Base-by-base conservation (phyloP, 1,140 invertebrate species). In the Magallana ariakensis region DNA sequence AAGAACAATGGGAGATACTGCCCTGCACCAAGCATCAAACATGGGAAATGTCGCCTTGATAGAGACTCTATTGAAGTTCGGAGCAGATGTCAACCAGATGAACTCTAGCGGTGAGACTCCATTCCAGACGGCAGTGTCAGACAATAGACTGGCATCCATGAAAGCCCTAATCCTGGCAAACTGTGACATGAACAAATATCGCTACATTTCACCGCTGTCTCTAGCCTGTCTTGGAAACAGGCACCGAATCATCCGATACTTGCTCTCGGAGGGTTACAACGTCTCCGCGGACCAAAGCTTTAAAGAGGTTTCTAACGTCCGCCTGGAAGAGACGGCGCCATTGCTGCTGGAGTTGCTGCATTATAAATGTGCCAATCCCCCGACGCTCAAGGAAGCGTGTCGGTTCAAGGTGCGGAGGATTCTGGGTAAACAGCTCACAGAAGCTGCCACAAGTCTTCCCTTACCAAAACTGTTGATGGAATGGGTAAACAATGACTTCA, bases 221-320 rank as follows among this genome's bases (percentile, higher is more conserved):
- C 22, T 87, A 0, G 88, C 88, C 11, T 90, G 90, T 83, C 57
- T 60, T 11, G 83, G 85, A 16, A 87, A 85, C 54, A 88, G 84
- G 19, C 83, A 81, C 5, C 70, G 80, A 19, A 89, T 89, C 75
- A 81, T 90, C 3, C 80, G 60, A 10, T 90, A 87, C 66, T 75
- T 90, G 13, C 75, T 90, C 19, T 90, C 90, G 7, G 90, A 90
- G 53, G 90, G 90, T 1, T 90, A 90, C 80, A 85, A 88, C 66
- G 85, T 89, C 6, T 86, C 85, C 19, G 75, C 82, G 13, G 90
- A 90, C 55, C 26, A 80, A 54, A 84, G 85, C 22, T 86, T 89
- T 33, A 89, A 66, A 53, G 62, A 84, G 53, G 26, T 81, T 26
- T 81, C 84, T 13, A 86, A 60, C 22, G 55, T 89, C 6, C 81